A percentile compares a stretch with the other conserved stretches of the same genome.
Conservation (phyloP, 1,140 invertebrate species). For the Anastrepha obliqua region DNA sequence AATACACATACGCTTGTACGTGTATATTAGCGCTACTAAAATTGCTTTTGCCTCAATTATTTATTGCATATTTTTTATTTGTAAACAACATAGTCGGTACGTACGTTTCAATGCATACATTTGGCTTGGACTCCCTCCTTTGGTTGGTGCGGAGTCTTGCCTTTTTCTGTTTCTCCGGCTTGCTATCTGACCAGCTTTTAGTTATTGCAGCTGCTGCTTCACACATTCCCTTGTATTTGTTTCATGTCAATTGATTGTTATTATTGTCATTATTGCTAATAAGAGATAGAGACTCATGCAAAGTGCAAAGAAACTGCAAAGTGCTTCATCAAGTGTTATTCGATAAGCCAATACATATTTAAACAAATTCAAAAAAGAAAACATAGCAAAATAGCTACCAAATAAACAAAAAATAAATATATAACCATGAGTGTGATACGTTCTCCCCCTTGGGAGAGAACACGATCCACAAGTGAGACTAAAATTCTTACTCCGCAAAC, state of each 20-base stretch:
- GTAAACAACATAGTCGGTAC: neutral
- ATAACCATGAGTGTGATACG: too few relatives aligned
- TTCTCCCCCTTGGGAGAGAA: too few relatives aligned
- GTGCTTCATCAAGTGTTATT: too few relatives aligned
- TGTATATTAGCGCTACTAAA: neutral
- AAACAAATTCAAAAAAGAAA: too few relatives aligned
- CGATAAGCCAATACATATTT: too few relatives aligned
- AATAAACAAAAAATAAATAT: too few relatives aligned
- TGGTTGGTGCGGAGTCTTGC: neutral
- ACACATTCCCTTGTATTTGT: neutral
- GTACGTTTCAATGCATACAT: neutral
- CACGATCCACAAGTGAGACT: too few relatives aligned
- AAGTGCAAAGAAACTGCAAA: too few relatives aligned
- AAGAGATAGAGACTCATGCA: too few relatives aligned
- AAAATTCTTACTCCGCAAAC: too few relatives aligned
- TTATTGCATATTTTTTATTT: slow-evolving; percentile 2
- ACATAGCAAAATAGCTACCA: too few relatives aligned
- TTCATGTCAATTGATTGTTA: neutral
- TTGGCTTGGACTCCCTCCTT: neutral
- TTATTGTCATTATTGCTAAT: too few relatives aligned
- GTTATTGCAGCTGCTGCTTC: neutral
- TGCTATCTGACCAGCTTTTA: slow-evolving; percentile 7
- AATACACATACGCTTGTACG: neutral
- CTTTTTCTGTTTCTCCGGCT: neutral
- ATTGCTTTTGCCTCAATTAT: slow-evolving; percentile 4